Conservation (phyloP, 1,140 invertebrate genomes). For the Heliconius nattereri region DNA sequence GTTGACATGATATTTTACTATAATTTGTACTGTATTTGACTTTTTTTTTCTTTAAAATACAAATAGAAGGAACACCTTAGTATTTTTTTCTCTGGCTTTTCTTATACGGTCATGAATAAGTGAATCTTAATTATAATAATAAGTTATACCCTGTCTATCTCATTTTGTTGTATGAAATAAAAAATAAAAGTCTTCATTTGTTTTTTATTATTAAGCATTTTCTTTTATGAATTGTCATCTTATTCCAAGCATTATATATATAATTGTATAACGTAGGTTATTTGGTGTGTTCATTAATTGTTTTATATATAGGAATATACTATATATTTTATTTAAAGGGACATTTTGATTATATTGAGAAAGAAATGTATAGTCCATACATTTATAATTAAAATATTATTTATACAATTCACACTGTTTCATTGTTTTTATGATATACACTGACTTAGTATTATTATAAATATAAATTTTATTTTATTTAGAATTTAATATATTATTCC, state of each 20-base stretch:
- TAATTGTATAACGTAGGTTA: neutral
- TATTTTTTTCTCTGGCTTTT: neutral
- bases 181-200: too few species aligned
- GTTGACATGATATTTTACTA: neutral
- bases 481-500: slow-evolving; percentile 15
- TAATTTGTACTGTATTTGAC: neutral
- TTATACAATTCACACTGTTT: neutral
- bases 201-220: neutral
- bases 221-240: neutral
- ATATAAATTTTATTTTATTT: neutral
- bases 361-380: too few species aligned
- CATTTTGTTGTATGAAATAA: too few species aligned
- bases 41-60: neutral
- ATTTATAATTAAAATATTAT: neutral
- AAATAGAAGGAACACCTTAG: neutral
- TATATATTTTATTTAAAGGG: neutral
- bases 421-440: slow-evolving; percentile 1
- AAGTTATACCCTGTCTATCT: too few species aligned
- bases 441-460: slow-evolving; percentile 1
- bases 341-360: neutral
- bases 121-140: too few species aligned
- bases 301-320: neutral
- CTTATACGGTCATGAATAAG: neutral
- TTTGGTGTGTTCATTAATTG: neutral
- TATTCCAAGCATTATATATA: neutral